phyloP scores from a whole-genome alignment of 1,140 invertebrate genomes.

The Sitobion miscanthi region DNA sequence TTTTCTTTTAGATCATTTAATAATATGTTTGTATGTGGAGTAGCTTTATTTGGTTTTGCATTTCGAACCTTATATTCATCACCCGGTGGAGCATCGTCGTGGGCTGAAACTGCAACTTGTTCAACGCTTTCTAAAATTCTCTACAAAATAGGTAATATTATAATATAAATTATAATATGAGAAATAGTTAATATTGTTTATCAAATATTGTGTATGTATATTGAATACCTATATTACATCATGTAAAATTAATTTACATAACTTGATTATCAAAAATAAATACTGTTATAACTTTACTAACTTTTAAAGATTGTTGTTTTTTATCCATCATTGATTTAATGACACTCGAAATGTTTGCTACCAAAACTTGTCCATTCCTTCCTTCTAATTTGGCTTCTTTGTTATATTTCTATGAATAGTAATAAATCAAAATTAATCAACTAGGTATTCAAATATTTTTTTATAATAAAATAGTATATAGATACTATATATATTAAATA shows the following conservation, averaged over 20 bases:
- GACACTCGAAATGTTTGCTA: conserved; percentile 44
- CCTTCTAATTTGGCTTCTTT: conserved; percentile 39
- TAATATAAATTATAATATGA: background rate
- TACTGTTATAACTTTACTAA: background rate
- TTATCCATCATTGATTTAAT: conserved; percentile 56
- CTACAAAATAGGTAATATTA: background rate
- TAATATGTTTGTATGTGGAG: conserved; percentile 31
- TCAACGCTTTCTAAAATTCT: conserved; percentile 53
- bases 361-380: conserved; percentile 40
- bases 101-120: conserved; percentile 57
- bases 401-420: conserved; percentile 43
- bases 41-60: background rate
- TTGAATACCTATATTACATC: background rate
- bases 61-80: conserved; percentile 2
- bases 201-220: background rate
- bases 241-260: background rate
- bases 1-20: conserved; percentile 65
- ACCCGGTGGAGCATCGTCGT: background rate
- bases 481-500: background rate
- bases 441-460: background rate
- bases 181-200: background rate
- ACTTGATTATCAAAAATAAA: background rate
- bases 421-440: background rate
- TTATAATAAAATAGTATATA: background rate
- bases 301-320: conserved; percentile 54